Evolutionary conservation across 1,140 invertebrate genomes (phyloP), one percentile per base, ranked within the genome.

Genomic region (Globodera ellingtonae): DNA sequence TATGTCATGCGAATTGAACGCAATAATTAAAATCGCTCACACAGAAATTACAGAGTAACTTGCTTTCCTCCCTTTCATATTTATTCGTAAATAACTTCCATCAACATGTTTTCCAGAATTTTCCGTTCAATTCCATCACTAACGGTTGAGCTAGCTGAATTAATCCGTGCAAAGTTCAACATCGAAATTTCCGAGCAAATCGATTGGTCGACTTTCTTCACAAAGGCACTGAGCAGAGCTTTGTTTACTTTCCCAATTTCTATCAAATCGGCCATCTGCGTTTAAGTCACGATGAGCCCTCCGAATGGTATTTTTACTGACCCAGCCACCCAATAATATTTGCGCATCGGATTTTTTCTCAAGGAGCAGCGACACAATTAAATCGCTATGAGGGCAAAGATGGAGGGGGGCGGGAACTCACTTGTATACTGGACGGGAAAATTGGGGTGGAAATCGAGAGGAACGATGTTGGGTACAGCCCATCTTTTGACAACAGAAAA

Each of bases 241-340:
- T 62, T 62, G 56, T 62, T 62, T 62, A 62, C 56, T 18, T 62
- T 62, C 10, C 15, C 56, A 62, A 15, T 62, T 62, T 18, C 56
- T 62, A 62, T 62, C 18, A 62, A 62, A 62, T 62, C 56, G 56
- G 15, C 56, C 56, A 62, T 13, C 18, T 62, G 56, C 56, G 56
- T 62, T 62, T 62, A 59, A 59, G 56, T 62, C 56, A 62, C 56
- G 67, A 70, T 70, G 67, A 47, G 67, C 7, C 67, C 5, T 6
- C 35, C 46, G 21, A 70, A 70, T 47, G 67, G 67, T 70, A 70
- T 70, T 44, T 70, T 70, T 35, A 35, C 67, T 47, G 67, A 70
- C 67, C 56, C 67, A 70, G 35, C 35, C 13, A 65, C 59, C 59
- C 67, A 70, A 70, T 70, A 70, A 15, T 70, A 70, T 70, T 70